Conservation (phyloP, 2,113 vertebrate genomes). For the Alethe diademata region DNA sequence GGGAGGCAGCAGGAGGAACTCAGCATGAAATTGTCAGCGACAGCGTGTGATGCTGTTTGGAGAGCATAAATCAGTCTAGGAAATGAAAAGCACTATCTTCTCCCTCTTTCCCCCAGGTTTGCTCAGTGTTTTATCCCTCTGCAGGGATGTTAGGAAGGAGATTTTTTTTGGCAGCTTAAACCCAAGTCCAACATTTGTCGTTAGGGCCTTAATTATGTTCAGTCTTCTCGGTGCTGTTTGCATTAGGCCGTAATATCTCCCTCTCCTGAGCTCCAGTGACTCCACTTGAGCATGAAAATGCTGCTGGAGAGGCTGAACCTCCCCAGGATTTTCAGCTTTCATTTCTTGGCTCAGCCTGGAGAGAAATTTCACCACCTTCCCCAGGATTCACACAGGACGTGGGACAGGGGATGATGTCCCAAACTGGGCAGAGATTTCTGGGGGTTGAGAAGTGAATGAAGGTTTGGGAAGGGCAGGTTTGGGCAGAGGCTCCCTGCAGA, state of each 20-base stretch:
- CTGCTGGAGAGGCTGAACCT: not conserved
- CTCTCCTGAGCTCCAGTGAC: not conserved
- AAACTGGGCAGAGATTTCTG: not conserved
- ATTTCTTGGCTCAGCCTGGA: not conserved
- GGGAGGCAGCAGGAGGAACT: slow-evolving; percentile 7
- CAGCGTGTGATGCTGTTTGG: slow-evolving; percentile 19
- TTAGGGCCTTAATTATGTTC: not conserved
- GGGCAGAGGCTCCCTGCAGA: not conserved
- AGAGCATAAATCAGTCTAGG: slow-evolving; percentile 49
- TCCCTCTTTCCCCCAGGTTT: not conserved
- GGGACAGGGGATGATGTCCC: rapidly evolving
- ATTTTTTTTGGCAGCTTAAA: not conserved
- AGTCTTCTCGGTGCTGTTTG: not conserved
- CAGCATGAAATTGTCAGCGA: slow-evolving; percentile 25
- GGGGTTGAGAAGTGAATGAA: rapidly evolving
- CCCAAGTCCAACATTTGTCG: not conserved
- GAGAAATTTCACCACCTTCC: not conserved
- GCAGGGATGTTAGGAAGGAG: not conserved
- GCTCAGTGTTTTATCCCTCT: slow-evolving; percentile 47
- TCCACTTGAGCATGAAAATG: not conserved
- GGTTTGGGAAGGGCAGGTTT: not conserved
- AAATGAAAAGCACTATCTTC: not conserved
- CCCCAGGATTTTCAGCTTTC: not conserved
- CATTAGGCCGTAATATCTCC: not conserved
- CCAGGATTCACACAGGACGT: not conserved